Conservation (phyloP, 2,888 invertebrate genomes). For the Eupithecia dodoneata region DNA sequence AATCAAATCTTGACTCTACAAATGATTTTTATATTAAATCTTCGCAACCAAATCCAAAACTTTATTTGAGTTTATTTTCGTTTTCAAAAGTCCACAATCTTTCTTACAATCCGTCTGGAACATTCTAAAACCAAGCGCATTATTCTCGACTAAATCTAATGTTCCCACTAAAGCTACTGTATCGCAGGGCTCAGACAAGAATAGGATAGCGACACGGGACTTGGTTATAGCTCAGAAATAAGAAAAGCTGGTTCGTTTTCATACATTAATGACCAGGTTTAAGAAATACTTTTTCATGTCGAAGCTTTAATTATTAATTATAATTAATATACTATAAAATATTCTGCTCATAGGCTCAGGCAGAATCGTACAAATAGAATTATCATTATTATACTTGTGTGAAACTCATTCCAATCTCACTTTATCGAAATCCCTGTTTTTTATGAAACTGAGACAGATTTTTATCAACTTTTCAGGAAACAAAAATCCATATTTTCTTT, state of each 20-base stretch:
- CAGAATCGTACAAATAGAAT: background rate
- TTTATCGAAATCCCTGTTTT: background rate
- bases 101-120: conserved; percentile 35
- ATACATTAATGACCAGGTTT: background rate
- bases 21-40: background rate
- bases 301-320: background rate
- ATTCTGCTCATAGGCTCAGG: background rate
- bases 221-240: conserved; percentile 20
- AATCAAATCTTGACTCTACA: background rate
- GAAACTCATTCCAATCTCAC: background rate
- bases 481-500: background rate
- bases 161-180: conserved; percentile 40
- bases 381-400: background rate
- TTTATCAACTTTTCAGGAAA: background rate
- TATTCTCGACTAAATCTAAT: conserved; percentile 43
- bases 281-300: background rate
- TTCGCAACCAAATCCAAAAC: background rate
- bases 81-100: conserved; percentile 11
- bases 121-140: conserved; percentile 35
- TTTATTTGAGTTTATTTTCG: background rate
- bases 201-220: conserved; percentile 44
- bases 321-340: too few relatives aligned
- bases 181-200: conserved; percentile 47
- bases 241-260: conserved; percentile 15
- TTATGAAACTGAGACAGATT: background rate